Conservation (phyloP, 2,888 invertebrate species). For the Biston stratarius region DNA sequence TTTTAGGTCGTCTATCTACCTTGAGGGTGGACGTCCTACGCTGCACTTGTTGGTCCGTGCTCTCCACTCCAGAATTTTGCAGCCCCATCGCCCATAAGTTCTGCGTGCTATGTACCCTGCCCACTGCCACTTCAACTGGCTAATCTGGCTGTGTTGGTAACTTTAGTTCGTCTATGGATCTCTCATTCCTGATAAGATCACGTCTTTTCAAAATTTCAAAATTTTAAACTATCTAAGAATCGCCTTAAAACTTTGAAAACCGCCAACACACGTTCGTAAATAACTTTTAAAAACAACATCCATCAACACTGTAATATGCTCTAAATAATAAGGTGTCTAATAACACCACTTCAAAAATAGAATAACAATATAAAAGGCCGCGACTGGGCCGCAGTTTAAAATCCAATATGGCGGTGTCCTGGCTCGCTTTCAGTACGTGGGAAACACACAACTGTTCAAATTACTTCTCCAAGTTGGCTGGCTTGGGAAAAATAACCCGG, state of each 20-base stretch:
- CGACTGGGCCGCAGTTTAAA: conserved; percentile 55
- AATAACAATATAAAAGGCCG: conserved; percentile 25
- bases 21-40: too few species aligned
- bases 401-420: conserved; percentile 51
- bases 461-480: conserved; percentile 65
- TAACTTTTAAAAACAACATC: not conserved
- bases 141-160: too few species aligned
- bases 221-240: too few species aligned
- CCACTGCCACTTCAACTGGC: too few species aligned
- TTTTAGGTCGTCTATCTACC: too few species aligned
- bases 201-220: too few species aligned
- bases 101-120: too few species aligned
- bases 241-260: not conserved
- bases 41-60: too few species aligned
- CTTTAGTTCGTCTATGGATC: too few species aligned
- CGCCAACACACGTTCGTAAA: not conserved
- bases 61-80: too few species aligned
- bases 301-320: not conserved
- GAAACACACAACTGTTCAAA: conserved; percentile 76
- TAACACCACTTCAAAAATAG: conserved; percentile 32
- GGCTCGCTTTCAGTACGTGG: conserved; percentile 61
- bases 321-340: conserved; percentile 27
- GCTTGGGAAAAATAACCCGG: conserved; percentile 63
- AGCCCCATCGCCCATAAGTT: too few species aligned
- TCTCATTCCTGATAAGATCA: too few species aligned